Evolutionary conservation across 2,797 vertebrate species (phyloP), one percentile per base, ranked within the genome.

Genomic region (Falco concolor): DNA sequence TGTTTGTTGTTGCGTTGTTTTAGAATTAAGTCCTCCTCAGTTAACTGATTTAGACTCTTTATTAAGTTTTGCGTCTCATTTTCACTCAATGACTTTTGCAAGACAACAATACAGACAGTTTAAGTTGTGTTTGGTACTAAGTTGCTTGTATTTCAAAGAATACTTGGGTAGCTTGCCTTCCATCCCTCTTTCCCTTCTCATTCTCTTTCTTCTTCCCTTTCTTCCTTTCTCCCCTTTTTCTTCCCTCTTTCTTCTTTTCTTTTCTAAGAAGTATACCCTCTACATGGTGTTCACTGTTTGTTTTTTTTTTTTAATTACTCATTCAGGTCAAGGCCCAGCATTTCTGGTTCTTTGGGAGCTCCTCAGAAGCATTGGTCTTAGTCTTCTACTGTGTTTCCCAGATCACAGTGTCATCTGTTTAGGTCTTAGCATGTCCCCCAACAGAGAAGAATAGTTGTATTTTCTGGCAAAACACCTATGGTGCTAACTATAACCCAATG

Each of bases 381-480:
- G 56, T 69, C 67, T 87, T 93, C 54, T 69, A 57, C 59, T 82
- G n/a, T 59, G 50, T 83, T 83, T 89, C 60, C 60, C 78, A 92
- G 74, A 77, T 73, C 84, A 90, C 27, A 84, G 63, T 94, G 86
- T 87, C 88, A 63, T 95, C 88, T 90, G 49, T 83, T 84, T 56
- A 78, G 88, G 64, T 74, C 77, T 90, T 93, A 84, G 64, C 13
- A 56, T 73, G 88, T 80, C 75, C 75, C 64, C 87, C 81, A 90
- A 70, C 40, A 90, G 80, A 82, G 72, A 90, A 95, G 95, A 96
- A 96, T 57, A 67, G 84, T 53, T 97, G 56, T 90, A 89, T 94
- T 96, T 94, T 95, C 86, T 96, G 92, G 81, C 64, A 7, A 94
- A 96, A 96, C 84, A 93, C 84, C 92, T 90, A 63, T 74, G 89